These are phyloP conservation scores for Yponomeuta cagnagella DNA, from an alignment of 2,888 invertebrate species.

Conservation along the genomic window DNA sequence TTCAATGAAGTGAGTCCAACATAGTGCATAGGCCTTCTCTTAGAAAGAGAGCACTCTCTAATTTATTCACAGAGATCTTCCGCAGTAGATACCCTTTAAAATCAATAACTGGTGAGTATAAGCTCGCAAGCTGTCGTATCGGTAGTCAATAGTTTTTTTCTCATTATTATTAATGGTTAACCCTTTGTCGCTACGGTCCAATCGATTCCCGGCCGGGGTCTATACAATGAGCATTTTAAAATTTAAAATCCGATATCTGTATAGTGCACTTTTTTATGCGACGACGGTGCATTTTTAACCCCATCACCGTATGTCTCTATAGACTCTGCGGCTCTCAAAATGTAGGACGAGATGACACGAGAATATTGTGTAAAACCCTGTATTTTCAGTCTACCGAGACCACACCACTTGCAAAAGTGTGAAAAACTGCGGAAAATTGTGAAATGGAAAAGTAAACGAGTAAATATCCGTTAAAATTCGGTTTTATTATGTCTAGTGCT, in stretches of 20 bases:
- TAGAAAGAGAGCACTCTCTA: not conserved
- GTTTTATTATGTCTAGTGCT: too few species aligned
- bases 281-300: constrained; percentile 75
- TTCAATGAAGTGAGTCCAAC: too few species aligned
- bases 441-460: too few species aligned
- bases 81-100: not conserved
- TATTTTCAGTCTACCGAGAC: too few species aligned
- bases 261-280: constrained; percentile 58
- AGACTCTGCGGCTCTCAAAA: constrained; percentile 42
- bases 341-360: constrained; percentile 1
- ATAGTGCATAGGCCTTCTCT: too few species aligned
- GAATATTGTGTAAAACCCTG: too few species aligned
- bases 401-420: too few species aligned
- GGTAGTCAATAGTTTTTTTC: constrained; percentile 53
- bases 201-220: constrained; percentile 67
- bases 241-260: constrained; percentile 76
- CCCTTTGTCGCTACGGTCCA: constrained; percentile 65
- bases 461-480: too few species aligned
- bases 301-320: constrained; percentile 62
- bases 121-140: constrained; percentile 59
- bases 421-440: too few species aligned
- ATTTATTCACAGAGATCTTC: not conserved
- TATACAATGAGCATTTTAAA: constrained; percentile 76
- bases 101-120: constrained; percentile 4
- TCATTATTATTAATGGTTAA: constrained; percentile 60